These are phyloP conservation scores for Anomalospiza imberbis DNA, from an alignment of 2,797 vertebrate genomes.

Conservation along the genomic window DNA sequence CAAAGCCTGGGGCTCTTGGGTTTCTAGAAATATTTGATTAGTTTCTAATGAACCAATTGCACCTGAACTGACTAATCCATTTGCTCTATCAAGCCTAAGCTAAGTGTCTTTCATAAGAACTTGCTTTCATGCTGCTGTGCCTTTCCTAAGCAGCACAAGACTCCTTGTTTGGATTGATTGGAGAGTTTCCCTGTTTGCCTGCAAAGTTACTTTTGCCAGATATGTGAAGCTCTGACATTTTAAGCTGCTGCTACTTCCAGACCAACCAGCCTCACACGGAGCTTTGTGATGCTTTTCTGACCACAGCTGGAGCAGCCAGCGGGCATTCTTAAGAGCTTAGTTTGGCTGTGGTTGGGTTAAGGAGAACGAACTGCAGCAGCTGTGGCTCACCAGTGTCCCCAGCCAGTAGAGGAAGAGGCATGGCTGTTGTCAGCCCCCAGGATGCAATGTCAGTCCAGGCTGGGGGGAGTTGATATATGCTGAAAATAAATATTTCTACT, in stretches of 20 bases:
- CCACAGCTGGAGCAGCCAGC: not conserved
- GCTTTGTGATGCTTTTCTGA: not conserved
- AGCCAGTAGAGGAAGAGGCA: not conserved
- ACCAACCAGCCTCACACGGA: not conserved
- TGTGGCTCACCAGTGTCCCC: not conserved
- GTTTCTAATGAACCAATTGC: not conserved
- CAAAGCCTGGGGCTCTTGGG: not conserved
- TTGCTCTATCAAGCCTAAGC: not conserved
- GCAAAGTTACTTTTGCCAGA: not conserved
- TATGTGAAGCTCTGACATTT: not conserved
- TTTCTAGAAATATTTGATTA: not conserved
- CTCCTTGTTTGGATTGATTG: not conserved
- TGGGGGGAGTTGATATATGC: not conserved
- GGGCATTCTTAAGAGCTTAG: not conserved
- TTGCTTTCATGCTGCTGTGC: not conserved
- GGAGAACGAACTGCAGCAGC: not conserved
- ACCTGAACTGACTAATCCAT: not conserved
- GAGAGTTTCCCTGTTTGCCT: not conserved
- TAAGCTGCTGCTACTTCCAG: not conserved
- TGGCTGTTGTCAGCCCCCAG: not conserved
- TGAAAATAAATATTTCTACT: not conserved
- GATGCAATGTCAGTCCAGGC: not conserved
- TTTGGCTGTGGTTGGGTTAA: not conserved
- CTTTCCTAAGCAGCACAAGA: not conserved
- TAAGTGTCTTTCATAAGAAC: not conserved